These are phyloP conservation scores for Anagyrus pseudococci DNA, from an alignment of 2,888 invertebrate species.

Conservation along the genomic window DNA sequence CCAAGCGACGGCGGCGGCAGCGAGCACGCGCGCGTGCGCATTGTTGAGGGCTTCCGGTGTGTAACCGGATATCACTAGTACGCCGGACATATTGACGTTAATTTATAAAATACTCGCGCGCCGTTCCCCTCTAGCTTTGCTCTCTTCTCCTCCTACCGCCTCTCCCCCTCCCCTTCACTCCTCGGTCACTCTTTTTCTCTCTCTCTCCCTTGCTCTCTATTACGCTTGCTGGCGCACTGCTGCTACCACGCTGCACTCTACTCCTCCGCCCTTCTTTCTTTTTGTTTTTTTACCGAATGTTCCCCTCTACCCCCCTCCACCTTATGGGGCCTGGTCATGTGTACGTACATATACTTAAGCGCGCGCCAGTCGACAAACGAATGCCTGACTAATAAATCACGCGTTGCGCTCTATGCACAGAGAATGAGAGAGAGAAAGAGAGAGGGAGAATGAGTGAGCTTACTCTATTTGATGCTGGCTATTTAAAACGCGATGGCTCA, in stretches of 20 bases:
- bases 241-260: background rate
- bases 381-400: slow-evolving; percentile 30
- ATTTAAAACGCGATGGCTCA: no score
- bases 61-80: slow-evolving; percentile 58
- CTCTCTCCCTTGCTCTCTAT: background rate
- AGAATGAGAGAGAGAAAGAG: background rate
- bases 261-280: slow-evolving; percentile 1
- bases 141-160: slow-evolving; percentile 9
- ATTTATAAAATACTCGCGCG: slow-evolving; percentile 60
- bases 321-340: background rate
- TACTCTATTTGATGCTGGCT: no score
- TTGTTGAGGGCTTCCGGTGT: slow-evolving; percentile 57
- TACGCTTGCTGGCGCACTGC: background rate
- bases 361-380: slow-evolving; percentile 7
- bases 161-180: no score
- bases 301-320: slow-evolving; percentile 14
- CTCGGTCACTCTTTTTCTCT: slow-evolving; percentile 21
- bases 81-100: slow-evolving; percentile 59
- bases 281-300: slow-evolving; percentile 30
- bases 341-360: background rate
- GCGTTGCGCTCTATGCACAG: slow-evolving; percentile 1
- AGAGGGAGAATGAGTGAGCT: background rate
- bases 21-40: slow-evolving; percentile 40
- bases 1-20: background rate
- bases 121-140: slow-evolving; percentile 10